These are phyloP conservation scores for Hyperoplus lanceolatus DNA, from an alignment of 2,797 vertebrate genomes.

Conservation along the genomic window DNA sequence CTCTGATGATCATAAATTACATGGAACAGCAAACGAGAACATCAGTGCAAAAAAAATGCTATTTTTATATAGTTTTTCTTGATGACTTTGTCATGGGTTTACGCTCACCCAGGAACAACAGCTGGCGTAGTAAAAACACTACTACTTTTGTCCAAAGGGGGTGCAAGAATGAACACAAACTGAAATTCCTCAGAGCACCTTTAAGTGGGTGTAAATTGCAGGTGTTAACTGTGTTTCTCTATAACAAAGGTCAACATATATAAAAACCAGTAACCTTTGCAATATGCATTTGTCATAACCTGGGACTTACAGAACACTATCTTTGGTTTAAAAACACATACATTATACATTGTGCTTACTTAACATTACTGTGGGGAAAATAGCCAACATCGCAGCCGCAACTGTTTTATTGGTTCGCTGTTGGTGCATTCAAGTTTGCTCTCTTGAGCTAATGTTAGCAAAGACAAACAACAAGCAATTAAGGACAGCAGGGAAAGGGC, in stretches of 20 bases:
- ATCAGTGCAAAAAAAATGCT: too few species aligned
- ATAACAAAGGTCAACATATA: neutral
- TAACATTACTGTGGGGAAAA: neutral
- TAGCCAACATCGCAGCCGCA: neutral
- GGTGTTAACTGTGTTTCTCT: neutral
- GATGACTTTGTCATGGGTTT: too few species aligned
- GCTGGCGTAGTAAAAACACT: too few species aligned
- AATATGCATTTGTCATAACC: neutral
- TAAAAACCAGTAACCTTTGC: neutral
- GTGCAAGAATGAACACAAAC: too few species aligned
- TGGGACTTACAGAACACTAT: neutral
- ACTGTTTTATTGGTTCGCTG: neutral
- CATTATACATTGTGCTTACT: neutral
- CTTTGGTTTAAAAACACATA: neutral
- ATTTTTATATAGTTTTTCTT: too few species aligned
- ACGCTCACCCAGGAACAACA: too few species aligned
- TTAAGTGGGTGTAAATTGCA: neutral
- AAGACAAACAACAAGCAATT: conserved; percentile 11
- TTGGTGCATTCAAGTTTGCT: neutral
- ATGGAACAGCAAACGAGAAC: too few species aligned
- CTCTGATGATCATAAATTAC: too few species aligned
- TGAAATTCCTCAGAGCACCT: too few species aligned
- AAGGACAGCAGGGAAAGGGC: neutral
- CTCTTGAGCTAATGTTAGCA: neutral
- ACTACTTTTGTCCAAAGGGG: too few species aligned